Evolutionary conservation across 2,797 vertebrate genomes (phyloP).

Genomic region (Lagorchestes hirsutus): DNA sequence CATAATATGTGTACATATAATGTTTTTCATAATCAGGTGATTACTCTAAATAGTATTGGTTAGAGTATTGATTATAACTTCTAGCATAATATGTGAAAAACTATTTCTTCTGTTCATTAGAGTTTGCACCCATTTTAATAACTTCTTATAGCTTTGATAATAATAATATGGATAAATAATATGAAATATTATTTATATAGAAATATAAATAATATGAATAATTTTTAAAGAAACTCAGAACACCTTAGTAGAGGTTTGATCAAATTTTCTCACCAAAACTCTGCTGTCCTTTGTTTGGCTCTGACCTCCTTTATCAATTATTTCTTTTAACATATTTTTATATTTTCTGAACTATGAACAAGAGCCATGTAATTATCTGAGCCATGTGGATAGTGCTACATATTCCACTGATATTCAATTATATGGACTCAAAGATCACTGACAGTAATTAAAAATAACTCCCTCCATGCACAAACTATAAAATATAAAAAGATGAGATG

Average conservation of each 20-base stretch:
- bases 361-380: constrained; percentile 18
- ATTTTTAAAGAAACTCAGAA: not conserved
- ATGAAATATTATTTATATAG: no score
- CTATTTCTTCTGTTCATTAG: no score
- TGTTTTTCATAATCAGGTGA: no score
- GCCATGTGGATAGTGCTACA: not conserved
- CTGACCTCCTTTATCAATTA: constrained; percentile 14
- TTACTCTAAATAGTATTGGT: no score
- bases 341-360: not conserved
- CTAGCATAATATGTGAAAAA: no score
- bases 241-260: constrained; percentile 13
- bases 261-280: constrained; percentile 52
- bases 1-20: no score
- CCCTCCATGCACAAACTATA: not conserved
- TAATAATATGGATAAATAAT: no score
- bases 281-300: constrained; percentile 23
- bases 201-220: no score
- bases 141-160: not conserved
- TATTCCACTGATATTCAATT: constrained; percentile 36
- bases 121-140: not conserved
- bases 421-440: not conserved
- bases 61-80: no score
- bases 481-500: constrained; percentile 11
- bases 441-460: constrained; percentile 2
- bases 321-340: not conserved